A percentile compares a stretch with the other conserved stretches of the same genome.
phyloP scores from a whole-genome alignment of 2,113 vertebrate species.

The Menidia beryllina region DNA sequence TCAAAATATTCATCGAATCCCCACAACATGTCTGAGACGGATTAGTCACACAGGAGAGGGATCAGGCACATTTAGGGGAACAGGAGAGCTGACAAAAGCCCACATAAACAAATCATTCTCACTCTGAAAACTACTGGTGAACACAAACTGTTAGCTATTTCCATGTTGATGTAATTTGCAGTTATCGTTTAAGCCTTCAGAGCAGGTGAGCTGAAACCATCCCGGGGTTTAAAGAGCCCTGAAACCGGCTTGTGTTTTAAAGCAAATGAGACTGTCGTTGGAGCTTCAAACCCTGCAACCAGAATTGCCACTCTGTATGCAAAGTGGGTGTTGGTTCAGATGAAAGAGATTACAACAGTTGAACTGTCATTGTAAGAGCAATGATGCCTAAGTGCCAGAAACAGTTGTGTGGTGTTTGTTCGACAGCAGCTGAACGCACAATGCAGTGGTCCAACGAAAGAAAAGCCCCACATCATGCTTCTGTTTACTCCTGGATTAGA shows the following conservation, averaged over 20 bases:
- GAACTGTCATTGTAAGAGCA: not conserved
- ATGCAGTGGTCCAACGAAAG: not conserved
- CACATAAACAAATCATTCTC: not conserved
- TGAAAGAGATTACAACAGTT: not conserved
- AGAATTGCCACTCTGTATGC: not conserved
- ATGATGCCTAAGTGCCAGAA: not conserved
- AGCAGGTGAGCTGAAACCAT: not conserved
- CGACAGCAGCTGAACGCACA: conserved; percentile 1
- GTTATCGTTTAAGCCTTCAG: not conserved
- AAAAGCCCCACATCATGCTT: not conserved
- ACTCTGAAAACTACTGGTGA: not conserved
- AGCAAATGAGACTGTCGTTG: not conserved
- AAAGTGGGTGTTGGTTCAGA: conserved; percentile 2
- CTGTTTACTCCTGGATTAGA: not conserved
- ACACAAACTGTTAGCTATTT: not conserved
- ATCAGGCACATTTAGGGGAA: not conserved
- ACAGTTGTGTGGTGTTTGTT: not conserved
- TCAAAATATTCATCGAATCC: conserved; percentile 44
- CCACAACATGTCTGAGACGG: conserved; percentile 20
- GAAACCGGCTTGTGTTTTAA: conserved; percentile 5
- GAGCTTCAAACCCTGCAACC: not conserved
- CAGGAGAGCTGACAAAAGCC: not conserved
- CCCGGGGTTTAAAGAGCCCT: not conserved
- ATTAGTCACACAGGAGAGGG: conserved; percentile 13
- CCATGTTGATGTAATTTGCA: too few relatives aligned